A percentile compares a stretch with the other conserved stretches of the same genome.
Evolutionary conservation across 1,140 invertebrate species (phyloP).

Genomic region (Diprion similis): DNA sequence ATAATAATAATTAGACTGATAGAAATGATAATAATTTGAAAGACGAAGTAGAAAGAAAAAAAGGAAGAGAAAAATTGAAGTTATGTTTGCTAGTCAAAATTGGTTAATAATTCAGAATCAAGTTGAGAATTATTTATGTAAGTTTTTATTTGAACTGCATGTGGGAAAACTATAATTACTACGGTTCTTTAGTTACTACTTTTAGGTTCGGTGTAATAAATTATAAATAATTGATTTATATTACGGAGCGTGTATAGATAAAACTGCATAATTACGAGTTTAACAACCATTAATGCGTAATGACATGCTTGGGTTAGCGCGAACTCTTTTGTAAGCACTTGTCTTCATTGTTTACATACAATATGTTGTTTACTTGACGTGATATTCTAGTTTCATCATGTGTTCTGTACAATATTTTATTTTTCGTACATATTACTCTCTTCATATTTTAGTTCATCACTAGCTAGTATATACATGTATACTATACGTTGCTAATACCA

Average conservation of each 20-base stretch:
- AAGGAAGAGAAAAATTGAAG: slow-evolving; percentile 22
- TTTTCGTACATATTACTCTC: slow-evolving; percentile 3
- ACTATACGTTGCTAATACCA: not conserved
- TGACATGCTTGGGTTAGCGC: not conserved
- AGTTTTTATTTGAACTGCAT: slow-evolving; percentile 34
- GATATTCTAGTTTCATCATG: slow-evolving; percentile 3
- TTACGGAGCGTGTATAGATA: slow-evolving; percentile 9
- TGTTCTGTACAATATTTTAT: slow-evolving; percentile 18
- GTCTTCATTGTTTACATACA: not conserved
- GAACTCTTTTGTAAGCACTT: not conserved
- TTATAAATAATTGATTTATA: slow-evolving; percentile 1
- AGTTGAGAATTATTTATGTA: slow-evolving; percentile 37
- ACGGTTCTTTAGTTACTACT: slow-evolving; percentile 63
- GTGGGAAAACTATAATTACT: slow-evolving; percentile 34
- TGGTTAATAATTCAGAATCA: slow-evolving; percentile 45
- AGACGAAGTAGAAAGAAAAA: not conserved
- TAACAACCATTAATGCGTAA: no score
- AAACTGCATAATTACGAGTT: slow-evolving; percentile 33
- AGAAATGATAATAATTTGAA: slow-evolving; percentile 4
- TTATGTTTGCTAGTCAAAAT: slow-evolving; percentile 62
- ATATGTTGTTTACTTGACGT: not conserved
- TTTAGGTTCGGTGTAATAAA: slow-evolving; percentile 31
- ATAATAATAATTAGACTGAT: slow-evolving; percentile 8
- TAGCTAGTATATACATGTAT: not conserved
- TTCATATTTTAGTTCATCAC: not conserved